Evolutionary conservation across 2,888 invertebrate species (phyloP), one percentile per base, ranked within the genome.

Genomic region (Agrilus biguttatus): DNA sequence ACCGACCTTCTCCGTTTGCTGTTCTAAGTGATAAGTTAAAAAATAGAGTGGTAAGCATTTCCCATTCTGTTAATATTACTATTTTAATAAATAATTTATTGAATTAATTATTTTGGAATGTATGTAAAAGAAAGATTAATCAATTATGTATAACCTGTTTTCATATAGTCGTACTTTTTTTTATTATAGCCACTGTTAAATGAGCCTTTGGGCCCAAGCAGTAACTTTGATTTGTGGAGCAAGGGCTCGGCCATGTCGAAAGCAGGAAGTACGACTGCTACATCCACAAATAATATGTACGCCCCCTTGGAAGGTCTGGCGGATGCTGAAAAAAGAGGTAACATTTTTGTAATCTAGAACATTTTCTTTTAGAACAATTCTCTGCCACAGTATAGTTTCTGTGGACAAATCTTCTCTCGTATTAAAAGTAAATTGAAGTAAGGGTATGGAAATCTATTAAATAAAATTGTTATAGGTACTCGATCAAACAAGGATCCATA

Each of bases 1-100:
- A 47, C 44, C 45, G 55, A 19, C 38, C 45, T 8, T 44, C 53
- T 40, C 46, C 56, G 37, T 68, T 70, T 52, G 58, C 63, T 14
- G 66, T 72, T 5, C 69, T 71, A 53, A 62, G 68, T 23, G 65
- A 71, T 8, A 73, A 73, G 56, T 57, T 74, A 19, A 71, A 67
- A 52, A 58, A 58, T 46, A 70, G 66, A 59, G 60, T 65, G 39
- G 71, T 71, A 54, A 65, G 66, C 62, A 44, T 39, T 37, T 6
- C 21, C 21, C 7, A 21, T 21, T 21, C 7, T 21, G 21, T 21
- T 19, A 19, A 19, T 19, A 19, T 19, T 5, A 19, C 5, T 19
- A 19, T 19, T 21, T 6, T 21, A 21, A 21, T 10, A 28, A 10
- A 10, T 28, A 28, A 10, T 23, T 6, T 10, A 28, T 10, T 28